Evolutionary conservation across 2,888 invertebrate species (phyloP), one percentile per base, ranked within the genome.

Genomic region (Eulithis prunata): DNA sequence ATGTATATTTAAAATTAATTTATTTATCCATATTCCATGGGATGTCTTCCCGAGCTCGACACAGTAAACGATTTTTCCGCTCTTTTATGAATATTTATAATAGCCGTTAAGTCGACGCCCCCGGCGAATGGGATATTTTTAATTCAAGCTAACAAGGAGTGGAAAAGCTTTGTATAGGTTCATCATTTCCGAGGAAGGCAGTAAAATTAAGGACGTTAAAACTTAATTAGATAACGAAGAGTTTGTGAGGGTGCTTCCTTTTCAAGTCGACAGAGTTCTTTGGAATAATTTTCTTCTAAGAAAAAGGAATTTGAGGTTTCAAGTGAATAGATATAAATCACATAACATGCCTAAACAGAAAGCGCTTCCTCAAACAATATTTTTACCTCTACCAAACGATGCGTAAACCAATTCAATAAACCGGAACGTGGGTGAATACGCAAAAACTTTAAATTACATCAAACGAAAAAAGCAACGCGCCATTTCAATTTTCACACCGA

Each of bases 1-100:
- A 55, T 52, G 56, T 55, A 57, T 68, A 56, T 53, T 54, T 13
- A 21, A 46, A 36, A 11, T 38, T 14, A 53, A 56, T 36, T 55
- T 56, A 55, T 54, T 43, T 53, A 54, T 49, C 11, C 14, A 57
- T 63, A 63, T 66, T 66, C 36, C 49, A 57, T 63, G 41, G 43
- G 14, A 49, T 57, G 53, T 60, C 67, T 41, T 14, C 47, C 52
- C 47, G 57, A 60, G 14, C 43, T 43, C 58, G 62, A 71, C 58
- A 65, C 46, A 60, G 65, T 43, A 69, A 69, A 38, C 62, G 62
- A 59, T 66, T 68, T 70, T 69, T 57, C 55, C 55, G 53, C 62
- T 41, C 55, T 62, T 66, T 71, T 68, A 71, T 73, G 66, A 73
- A 72, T 72, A 73, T 73, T 73, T 67, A 73, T 72, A 69, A 66